Percentiles rank a stretch among this genome's conserved stretches.
Conservation (phyloP, 2,888 invertebrate species). For the Sarcophaga carnaria region DNA sequence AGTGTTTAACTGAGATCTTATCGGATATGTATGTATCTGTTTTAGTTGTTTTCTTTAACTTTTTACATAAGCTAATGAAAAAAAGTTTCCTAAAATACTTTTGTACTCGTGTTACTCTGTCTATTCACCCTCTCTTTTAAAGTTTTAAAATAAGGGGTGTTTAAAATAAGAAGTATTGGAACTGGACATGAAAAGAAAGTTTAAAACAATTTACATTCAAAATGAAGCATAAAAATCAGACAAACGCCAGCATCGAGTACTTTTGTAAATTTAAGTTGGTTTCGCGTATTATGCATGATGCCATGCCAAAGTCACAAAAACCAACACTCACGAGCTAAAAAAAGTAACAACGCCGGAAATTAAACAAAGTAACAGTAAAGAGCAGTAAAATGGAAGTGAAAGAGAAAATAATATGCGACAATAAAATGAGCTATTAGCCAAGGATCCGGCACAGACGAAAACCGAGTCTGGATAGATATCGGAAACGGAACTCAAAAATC, state of each 20-base stretch:
- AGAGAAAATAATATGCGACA: conserved; percentile 14
- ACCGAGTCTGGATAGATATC: too few relatives aligned
- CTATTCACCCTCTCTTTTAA: background rate
- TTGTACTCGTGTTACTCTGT: too few relatives aligned
- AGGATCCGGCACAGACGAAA: too few relatives aligned
- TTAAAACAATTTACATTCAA: conserved; percentile 12
- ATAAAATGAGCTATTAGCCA: background rate
- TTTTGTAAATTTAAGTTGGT: conserved; percentile 25
- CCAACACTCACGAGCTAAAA: conserved; percentile 10
- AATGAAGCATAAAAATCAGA: conserved; percentile 17
- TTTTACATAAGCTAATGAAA: too few relatives aligned
- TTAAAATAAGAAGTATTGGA: conserved; percentile 3
- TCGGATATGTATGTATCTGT: background rate
- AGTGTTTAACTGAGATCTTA: background rate
- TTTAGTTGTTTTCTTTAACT: background rate
- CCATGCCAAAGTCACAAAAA: background rate
- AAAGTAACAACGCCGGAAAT: conserved; percentile 41
- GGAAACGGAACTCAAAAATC: too few relatives aligned
- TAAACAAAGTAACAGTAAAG: conserved; percentile 52
- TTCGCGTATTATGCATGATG: background rate
- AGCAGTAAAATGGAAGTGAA: conserved; percentile 12
- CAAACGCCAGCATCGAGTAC: conserved; percentile 14
- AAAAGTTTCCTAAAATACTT: too few relatives aligned
- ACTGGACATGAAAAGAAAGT: conserved; percentile 49
- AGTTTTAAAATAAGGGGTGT: conserved; percentile 44